Evolutionary conservation across 1,140 invertebrate genomes (phyloP), one percentile per base, ranked within the genome.

Genomic region (Drosophila ogumai): DNA sequence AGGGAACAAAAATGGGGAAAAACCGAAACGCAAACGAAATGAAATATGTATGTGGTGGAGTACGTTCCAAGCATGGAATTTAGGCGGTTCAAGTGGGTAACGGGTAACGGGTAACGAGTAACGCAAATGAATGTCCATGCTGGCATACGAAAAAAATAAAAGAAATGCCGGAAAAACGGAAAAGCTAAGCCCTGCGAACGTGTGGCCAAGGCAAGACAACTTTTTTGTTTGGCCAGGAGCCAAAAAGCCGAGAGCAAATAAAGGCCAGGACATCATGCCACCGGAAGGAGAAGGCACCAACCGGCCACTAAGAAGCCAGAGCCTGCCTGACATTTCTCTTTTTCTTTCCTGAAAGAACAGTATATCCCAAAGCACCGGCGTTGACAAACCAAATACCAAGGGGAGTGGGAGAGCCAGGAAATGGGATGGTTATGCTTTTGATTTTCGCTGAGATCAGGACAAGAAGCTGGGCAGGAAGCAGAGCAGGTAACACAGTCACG

Each of bases 11-110:
- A 19, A 22, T 13, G 34, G 49, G 57, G 54, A 59, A 61, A 59
- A 80, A 19, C 66, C 47, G 60, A 77, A 77, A 81, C 65, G 56
- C 79, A 79, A 79, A 60, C 61, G 68, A 74, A 82, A 82, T 82
- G 63, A 82, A 82, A 82, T 82, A 82, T 82, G 80, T 75, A 82
- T 74, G 80, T 63, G 57, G 56, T 44, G 61, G 60, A 68, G 66
- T 69, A 67, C 61, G 38, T 69, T 67, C n/a, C 46, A 12, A 34
- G 52, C 63, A 47, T 28, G 80, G 80, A 75, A 82, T 82, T 79
- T 79, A 41, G 68, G 59, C 77, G 64, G 69, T 79, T 82, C 76
- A 68, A 82, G 80, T 75, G 69, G 68, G 22, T 59, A 71, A 72
- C 43, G 52, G 52, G 68, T 34, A 57, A 25, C 13, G 68, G 68